A percentile compares a stretch with the other conserved stretches of the same genome.
Evolutionary conservation across 2,797 vertebrate species (phyloP).

Genomic region (Apogon talboti): DNA sequence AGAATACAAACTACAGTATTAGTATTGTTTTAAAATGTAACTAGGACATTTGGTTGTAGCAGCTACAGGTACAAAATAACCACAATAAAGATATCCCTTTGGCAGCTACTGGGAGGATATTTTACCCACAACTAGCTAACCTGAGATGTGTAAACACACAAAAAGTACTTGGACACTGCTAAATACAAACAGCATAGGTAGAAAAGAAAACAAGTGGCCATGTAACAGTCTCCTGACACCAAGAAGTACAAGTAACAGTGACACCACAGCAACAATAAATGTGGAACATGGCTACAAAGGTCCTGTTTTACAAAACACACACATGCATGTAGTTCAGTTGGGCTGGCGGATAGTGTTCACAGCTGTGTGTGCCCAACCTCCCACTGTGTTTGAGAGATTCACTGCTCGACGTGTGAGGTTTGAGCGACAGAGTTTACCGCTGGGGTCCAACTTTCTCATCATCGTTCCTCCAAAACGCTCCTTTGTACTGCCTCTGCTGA

Average conservation of each 20-base stretch:
- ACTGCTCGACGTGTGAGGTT: constrained; percentile 74
- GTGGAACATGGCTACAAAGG: constrained; percentile 49
- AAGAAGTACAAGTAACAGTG: constrained; percentile 48
- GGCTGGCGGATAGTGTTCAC: constrained; percentile 73
- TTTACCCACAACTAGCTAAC: constrained; percentile 48
- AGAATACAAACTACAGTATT: constrained; percentile 44
- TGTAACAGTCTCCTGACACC: constrained; percentile 38
- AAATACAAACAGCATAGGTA: constrained; percentile 31
- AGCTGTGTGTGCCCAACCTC: constrained; percentile 77
- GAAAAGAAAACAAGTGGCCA: constrained; percentile 39
- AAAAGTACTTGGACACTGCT: constrained; percentile 27
- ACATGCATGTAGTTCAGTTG: constrained; percentile 55
- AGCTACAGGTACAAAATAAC: constrained; percentile 52
- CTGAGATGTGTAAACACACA: constrained; percentile 65
- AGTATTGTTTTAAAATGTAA: constrained; percentile 53
- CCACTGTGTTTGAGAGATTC: constrained; percentile 69
- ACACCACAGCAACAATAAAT: constrained; percentile 31
- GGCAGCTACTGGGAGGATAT: constrained; percentile 53
- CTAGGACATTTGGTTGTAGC: constrained; percentile 65
- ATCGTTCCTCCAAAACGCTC: constrained; percentile 56
- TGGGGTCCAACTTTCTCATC: constrained; percentile 77
- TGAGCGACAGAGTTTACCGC: constrained; percentile 74
- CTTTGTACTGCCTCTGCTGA: constrained; percentile 59
- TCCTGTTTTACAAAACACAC: constrained; percentile 38
- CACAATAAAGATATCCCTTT: constrained; percentile 54